Evolutionary conservation across 2,797 vertebrate species (phyloP).

Genomic region (Harpagifer antarcticus): DNA sequence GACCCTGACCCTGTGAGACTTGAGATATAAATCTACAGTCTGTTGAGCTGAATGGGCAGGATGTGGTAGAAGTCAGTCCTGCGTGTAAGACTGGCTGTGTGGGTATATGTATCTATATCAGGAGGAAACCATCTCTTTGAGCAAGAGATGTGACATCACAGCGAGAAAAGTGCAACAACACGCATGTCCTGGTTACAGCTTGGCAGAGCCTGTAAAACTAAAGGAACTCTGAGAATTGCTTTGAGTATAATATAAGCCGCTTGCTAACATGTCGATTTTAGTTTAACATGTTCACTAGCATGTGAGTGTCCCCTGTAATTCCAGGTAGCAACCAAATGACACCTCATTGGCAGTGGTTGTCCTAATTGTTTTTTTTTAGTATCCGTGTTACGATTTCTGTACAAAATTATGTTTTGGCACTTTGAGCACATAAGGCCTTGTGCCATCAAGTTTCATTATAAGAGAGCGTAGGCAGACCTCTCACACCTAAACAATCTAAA

Average conservation of each 20-base stretch:
- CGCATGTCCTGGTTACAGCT: slow-evolving; percentile 1
- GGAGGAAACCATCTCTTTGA: slow-evolving; percentile 50
- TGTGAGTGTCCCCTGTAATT: background rate
- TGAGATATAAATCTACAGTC: slow-evolving; percentile 62
- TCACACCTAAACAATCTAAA: no score
- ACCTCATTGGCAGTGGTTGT: no score
- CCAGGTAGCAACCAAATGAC: no score
- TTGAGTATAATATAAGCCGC: background rate
- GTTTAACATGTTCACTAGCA: background rate
- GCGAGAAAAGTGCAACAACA: slow-evolving; percentile 10
- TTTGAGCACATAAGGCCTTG: no score
- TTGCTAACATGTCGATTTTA: background rate
- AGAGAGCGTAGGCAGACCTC: no score
- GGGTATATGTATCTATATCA: slow-evolving; percentile 32
- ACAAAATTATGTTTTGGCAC: no score
- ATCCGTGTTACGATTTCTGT: no score
- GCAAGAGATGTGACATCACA: slow-evolving; percentile 36
- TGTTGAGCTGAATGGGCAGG: slow-evolving; percentile 61
- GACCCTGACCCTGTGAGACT: slow-evolving; percentile 52
- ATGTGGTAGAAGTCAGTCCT: slow-evolving; percentile 62
- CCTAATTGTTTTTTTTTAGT: no score
- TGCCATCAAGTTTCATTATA: no score
- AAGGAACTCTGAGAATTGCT: background rate
- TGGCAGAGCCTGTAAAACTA: background rate
- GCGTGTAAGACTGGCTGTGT: slow-evolving; percentile 21